Evolutionary conservation across 1,140 invertebrate species (phyloP).

Genomic region (Euglossa dilemma): DNA sequence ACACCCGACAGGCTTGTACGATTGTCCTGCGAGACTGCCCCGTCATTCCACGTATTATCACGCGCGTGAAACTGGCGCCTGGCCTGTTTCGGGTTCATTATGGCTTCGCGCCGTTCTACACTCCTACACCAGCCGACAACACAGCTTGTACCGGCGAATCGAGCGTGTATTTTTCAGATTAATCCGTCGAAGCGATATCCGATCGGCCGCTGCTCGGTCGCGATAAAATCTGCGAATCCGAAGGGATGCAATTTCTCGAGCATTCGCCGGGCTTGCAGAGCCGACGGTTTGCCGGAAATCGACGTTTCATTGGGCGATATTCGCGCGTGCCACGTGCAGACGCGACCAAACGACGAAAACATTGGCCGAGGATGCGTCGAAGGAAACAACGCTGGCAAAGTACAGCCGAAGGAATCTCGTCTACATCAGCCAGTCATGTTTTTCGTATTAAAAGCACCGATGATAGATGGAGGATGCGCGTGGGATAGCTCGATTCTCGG

Average conservation of each 20-base stretch:
- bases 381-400: not conserved
- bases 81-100: slow-evolving; percentile 5
- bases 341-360: slow-evolving; percentile 24
- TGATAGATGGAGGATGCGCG: not conserved
- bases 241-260: not conserved
- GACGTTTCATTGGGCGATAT: slow-evolving; percentile 33
- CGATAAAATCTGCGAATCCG: not conserved
- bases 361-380: not conserved
- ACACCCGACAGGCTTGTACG: slow-evolving; percentile 66
- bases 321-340: slow-evolving; percentile 1
- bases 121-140: not conserved
- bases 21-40: slow-evolving; percentile 67
- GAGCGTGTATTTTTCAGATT: not conserved
- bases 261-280: not conserved
- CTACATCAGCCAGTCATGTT: too few species aligned
- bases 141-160: not conserved
- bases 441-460: not conserved
- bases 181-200: not conserved
- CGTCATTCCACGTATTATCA: slow-evolving; percentile 72
- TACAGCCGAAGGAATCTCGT: not conserved
- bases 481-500: not conserved
- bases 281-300: slow-evolving; percentile 2
- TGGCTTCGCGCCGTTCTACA: not conserved
- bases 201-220: not conserved
- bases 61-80: slow-evolving; percentile 50